phyloP scores from a whole-genome alignment of 2,888 invertebrate genomes.

The Noctua fimbriata region DNA sequence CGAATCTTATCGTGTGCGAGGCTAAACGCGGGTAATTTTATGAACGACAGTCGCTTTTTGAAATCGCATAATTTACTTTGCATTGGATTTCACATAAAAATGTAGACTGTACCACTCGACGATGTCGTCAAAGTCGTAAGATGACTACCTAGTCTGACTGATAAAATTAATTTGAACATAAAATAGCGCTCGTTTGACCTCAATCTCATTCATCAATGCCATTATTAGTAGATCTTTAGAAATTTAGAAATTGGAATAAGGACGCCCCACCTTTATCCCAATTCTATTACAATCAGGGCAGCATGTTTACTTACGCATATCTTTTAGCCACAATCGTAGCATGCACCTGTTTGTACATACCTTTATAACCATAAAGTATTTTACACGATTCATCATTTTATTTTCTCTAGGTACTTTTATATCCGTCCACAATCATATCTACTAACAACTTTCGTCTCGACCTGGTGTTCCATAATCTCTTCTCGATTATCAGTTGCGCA shows the following conservation, averaged over 20 bases:
- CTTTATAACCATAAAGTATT: slow-evolving; percentile 10
- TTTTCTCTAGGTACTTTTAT: background rate
- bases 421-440: background rate
- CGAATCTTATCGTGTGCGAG: background rate
- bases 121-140: background rate
- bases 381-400: background rate
- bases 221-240: background rate
- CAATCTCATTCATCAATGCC: background rate
- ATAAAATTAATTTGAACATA: slow-evolving; percentile 1
- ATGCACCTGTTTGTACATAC: background rate
- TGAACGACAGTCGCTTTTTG: background rate
- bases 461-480: background rate
- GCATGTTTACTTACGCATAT: background rate
- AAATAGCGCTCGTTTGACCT: slow-evolving; percentile 20
- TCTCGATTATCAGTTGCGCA: background rate
- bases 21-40: slow-evolving; percentile 10
- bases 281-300: background rate
- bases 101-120: background rate
- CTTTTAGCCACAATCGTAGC: background rate
- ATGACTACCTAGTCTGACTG: background rate
- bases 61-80: background rate
- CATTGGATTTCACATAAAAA: background rate
- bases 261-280: background rate
- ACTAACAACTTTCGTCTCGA: background rate
- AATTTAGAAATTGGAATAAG: slow-evolving; percentile 14